Base-by-base conservation (phyloP, 2,888 invertebrate genomes). In the Drymonia ruficornis region DNA sequence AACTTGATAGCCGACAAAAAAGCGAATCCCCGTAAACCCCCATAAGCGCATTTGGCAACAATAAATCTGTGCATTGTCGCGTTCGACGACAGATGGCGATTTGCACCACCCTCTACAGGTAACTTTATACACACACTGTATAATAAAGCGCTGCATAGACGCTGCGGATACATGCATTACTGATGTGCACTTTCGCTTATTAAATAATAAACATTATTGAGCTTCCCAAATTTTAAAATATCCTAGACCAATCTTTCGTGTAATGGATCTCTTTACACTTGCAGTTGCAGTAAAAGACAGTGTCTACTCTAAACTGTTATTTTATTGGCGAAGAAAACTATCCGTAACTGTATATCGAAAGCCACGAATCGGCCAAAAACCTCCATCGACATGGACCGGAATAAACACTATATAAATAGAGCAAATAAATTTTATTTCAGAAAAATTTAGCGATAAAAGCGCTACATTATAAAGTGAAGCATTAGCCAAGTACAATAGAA, bases 1-100 rank as follows among this genome's bases (percentile, higher is more conserved):
- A 91, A 91, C 87, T 90, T 91, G 91, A 91, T 91, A 89, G 89
- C 85, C 79, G 69, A 74, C 88, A 89, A 90, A 91, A 90, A 91
- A 89, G 11, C 67, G 78, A 79, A 82, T 81, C 83, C 84, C 84
- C 80, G 75, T 84, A 84, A 84, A 77, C 79, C 74, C 85, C 78
- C 78, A 81, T 81, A 83, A 86, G 84, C 86, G 82, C 85, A 81
- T 84, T 85, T 85, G 75, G 89, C 83, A 80, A 86, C 89, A 86
- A 89, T 90, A 88, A 89, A 90, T 89, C 89, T 82, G 78, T 72
- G 83, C 78, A 83, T 84, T 87, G 87, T 84, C 80, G 80, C 78
- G 71, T 60, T 65, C 73, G 80, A 63, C 87, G 90, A 84, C 91
- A 91, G 90, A 89, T 89, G 90, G 89, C 84, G 81, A 70, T 72